Conservation (phyloP, 2,888 invertebrate species). For the Nemotelus nigrinus region DNA sequence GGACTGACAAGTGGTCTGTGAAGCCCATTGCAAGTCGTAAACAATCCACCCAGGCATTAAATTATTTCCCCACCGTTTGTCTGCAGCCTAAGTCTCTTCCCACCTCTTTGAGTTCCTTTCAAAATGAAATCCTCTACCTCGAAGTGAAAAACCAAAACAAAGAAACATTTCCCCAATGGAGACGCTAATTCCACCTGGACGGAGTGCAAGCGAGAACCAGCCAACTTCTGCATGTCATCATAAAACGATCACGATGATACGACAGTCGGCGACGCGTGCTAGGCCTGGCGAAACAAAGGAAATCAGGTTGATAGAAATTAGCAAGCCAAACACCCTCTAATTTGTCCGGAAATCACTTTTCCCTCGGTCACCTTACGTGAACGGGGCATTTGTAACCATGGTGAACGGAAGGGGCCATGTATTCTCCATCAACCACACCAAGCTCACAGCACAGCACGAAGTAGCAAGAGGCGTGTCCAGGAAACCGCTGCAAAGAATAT, state of each 20-base stretch:
- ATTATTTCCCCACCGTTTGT: conserved; percentile 33
- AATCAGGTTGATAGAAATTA: conserved; percentile 23
- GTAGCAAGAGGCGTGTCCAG: conserved; percentile 30
- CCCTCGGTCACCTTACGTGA: conserved; percentile 10
- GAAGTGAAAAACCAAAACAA: neutral
- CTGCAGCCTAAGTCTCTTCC: neutral
- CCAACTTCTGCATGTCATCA: conserved; percentile 31
- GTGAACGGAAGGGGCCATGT: conserved; percentile 42
- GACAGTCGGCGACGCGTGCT: neutral
- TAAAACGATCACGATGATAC: conserved; percentile 36
- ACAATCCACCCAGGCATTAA: conserved; percentile 36
- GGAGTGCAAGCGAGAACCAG: conserved; percentile 6
- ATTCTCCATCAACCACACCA: neutral
- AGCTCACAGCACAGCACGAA: neutral
- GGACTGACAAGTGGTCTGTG: conserved; percentile 21
- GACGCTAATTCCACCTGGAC: neutral
- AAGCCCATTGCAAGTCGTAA: conserved; percentile 23
- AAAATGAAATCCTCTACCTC: neutral
- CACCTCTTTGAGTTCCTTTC: neutral
- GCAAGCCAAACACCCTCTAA: conserved; percentile 41
- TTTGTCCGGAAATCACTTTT: conserved; percentile 43
- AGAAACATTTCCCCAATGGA: neutral
- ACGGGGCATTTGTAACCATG: conserved; percentile 47
- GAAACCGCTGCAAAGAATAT: conserved; percentile 20
- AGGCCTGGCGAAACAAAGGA: conserved; percentile 6